Conservation (phyloP, 2,113 vertebrate species). For the Ageneiosus marmoratus region DNA sequence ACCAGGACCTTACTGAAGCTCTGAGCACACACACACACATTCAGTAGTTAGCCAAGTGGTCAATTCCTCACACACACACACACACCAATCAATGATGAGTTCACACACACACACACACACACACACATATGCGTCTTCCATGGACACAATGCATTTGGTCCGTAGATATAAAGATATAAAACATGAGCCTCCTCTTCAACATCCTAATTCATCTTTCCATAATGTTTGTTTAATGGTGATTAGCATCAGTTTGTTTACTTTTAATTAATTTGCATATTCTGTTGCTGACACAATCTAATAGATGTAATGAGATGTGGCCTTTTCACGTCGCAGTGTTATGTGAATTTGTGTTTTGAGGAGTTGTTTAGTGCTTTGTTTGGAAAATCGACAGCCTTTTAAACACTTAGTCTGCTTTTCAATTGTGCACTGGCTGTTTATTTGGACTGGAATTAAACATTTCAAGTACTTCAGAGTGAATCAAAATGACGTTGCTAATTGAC, state of each 20-base stretch:
- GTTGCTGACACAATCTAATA: slow-evolving; percentile 71
- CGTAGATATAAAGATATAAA: not conserved
- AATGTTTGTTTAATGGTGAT: slow-evolving; percentile 47
- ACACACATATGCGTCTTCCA: no score
- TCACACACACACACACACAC: not conserved
- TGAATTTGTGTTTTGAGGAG: slow-evolving; percentile 29
- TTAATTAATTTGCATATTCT: slow-evolving; percentile 66
- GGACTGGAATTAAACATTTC: not conserved
- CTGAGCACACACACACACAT: no score
- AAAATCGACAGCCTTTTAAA: not conserved
- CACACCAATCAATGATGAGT: not conserved
- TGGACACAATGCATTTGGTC: not conserved
- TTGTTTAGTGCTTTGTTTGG: not conserved
- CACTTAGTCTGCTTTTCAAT: no score
- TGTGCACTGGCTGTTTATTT: not conserved
- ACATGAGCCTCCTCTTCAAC: not conserved
- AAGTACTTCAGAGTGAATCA: not conserved
- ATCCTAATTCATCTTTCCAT: not conserved
- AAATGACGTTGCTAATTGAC: not conserved
- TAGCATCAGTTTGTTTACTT: slow-evolving; percentile 66
- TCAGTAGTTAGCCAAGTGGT: not conserved
- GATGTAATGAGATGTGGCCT: slow-evolving; percentile 69
- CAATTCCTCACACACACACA: slow-evolving; percentile 12
- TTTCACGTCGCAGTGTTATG: slow-evolving; percentile 66
- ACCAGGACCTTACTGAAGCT: not conserved